A percentile compares a stretch with the other conserved stretches of the same genome.
Conservation (phyloP, 2,797 vertebrate species). For the Catostomus latipinnis region DNA sequence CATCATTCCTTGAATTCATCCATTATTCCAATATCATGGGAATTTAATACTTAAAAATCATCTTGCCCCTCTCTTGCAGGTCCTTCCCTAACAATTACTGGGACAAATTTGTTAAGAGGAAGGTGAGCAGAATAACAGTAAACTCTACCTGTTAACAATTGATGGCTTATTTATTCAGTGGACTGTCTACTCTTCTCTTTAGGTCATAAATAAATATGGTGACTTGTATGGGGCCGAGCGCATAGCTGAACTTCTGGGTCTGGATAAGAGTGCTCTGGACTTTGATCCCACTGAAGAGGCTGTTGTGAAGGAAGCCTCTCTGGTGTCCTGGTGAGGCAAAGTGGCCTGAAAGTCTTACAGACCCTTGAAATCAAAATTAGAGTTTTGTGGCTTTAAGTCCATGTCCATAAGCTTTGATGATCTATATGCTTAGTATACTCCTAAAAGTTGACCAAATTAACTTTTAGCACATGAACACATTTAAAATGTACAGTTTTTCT, state of each 20-base stretch:
- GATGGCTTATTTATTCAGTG: slow-evolving; percentile 17
- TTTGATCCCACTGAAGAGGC: slow-evolving; percentile 94
- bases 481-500: too few species aligned
- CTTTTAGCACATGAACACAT: too few species aligned
- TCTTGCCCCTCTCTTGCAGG: slow-evolving; percentile 72
- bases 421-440: too few species aligned
- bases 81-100: slow-evolving; percentile 99
- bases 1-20: too few species aligned
- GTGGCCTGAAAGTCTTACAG: not conserved
- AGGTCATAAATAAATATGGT: slow-evolving; percentile 99
- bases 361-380: too few species aligned
- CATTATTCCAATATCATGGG: too few species aligned
- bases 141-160: not conserved
- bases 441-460: too few species aligned
- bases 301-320: slow-evolving; percentile 88
- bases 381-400: too few species aligned
- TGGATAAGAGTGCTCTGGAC: slow-evolving; percentile 96
- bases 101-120: slow-evolving; percentile 99
- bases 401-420: too few species aligned
- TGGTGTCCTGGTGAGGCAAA: slow-evolving; percentile 89
- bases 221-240: slow-evolving; percentile 95
- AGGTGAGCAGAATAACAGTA: slow-evolving; percentile 77
- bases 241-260: slow-evolving; percentile 94
- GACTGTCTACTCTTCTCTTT: slow-evolving; percentile 27
- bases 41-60: too few species aligned